phyloP scores from a whole-genome alignment of 1,140 invertebrate genomes.

The Spodoptera frugiperda region DNA sequence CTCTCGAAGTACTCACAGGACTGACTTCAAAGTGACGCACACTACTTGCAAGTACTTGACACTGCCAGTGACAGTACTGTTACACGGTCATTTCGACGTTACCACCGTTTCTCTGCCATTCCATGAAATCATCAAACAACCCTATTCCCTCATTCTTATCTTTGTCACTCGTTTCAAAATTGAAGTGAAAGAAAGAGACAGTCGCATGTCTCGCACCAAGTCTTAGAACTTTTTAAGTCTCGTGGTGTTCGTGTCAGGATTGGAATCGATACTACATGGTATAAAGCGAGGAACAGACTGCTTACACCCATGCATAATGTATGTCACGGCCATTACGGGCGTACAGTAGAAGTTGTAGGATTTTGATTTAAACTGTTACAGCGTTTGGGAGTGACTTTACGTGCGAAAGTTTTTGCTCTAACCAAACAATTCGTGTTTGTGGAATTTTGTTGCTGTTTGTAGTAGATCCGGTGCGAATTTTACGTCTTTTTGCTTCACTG shows the following conservation, averaged over 20 bases:
- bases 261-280: conserved; percentile 44
- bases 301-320: conserved; percentile 45
- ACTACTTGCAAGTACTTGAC: conserved; percentile 13
- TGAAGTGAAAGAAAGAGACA: conserved; percentile 14
- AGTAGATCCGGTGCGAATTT: background rate
- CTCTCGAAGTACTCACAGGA: background rate
- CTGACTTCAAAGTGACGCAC: conserved; percentile 31
- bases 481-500: no score
- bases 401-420: background rate
- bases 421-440: background rate
- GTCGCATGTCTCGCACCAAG: background rate
- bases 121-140: conserved; percentile 1
- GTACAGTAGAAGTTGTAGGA: conserved; percentile 23
- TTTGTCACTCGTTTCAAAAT: background rate
- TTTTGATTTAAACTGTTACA: conserved; percentile 41
- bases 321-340: conserved; percentile 39
- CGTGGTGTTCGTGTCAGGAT: background rate
- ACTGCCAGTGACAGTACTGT: conserved; percentile 6
- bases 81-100: conserved; percentile 21
- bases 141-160: background rate
- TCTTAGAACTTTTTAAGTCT: background rate
- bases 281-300: conserved; percentile 32
- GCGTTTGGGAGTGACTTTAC: conserved; percentile 19
- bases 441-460: background rate
- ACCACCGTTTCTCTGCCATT: conserved; percentile 16